Evolutionary conservation across 2,113 vertebrate species (phyloP).

Genomic region (Mesitornis unicolor): DNA sequence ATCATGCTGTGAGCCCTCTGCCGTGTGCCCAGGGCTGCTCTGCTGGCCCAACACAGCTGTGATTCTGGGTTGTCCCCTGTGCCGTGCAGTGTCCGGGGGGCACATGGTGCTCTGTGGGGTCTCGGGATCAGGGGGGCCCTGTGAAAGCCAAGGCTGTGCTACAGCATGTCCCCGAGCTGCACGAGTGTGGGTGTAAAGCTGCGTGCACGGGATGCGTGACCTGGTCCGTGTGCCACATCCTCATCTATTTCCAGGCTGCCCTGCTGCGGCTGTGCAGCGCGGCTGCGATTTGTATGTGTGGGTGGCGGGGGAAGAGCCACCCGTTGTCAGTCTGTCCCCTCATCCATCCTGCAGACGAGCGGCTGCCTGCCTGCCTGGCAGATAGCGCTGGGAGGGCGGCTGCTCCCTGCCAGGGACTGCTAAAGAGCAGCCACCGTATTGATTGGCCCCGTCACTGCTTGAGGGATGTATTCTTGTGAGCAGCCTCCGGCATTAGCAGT

Average conservation of each 20-base stretch:
- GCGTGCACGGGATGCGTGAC: rapidly evolving
- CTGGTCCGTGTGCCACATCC: neutral
- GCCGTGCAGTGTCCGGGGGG: neutral
- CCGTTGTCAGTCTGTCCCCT: neutral
- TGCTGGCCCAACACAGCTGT: neutral
- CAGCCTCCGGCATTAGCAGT: neutral
- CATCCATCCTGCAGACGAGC: neutral
- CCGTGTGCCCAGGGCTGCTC: neutral
- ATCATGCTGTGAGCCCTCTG: rapidly evolving
- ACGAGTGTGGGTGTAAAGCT: rapidly evolving
- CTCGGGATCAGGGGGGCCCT: rapidly evolving
- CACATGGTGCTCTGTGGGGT: rapidly evolving
- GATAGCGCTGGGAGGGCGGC: neutral
- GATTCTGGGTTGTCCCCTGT: neutral
- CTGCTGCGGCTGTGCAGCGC: neutral
- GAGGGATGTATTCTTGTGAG: neutral
- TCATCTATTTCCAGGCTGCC: neutral
- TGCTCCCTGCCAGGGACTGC: neutral
- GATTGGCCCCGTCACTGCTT: neutral
- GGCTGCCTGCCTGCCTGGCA: neutral
- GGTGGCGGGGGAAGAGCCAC: neutral
- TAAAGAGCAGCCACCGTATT: neutral
- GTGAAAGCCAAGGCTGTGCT: rapidly evolving
- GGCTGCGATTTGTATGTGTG: neutral
- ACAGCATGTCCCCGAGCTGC: rapidly evolving